These are phyloP conservation scores for Drosophila obscura DNA, from an alignment of 1,140 invertebrate genomes.

Conservation along the genomic window DNA sequence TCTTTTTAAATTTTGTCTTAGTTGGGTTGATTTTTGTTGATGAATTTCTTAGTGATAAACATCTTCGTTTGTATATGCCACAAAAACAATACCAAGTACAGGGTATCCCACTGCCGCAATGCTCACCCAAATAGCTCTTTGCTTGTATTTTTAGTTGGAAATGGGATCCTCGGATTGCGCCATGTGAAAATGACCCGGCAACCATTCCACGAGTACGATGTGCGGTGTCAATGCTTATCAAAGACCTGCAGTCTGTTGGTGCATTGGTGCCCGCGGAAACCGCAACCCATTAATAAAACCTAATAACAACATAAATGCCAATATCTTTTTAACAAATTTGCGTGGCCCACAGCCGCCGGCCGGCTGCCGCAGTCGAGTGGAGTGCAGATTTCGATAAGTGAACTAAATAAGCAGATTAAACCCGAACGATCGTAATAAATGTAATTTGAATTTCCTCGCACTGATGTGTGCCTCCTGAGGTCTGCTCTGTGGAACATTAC, in stretches of 20 bases:
- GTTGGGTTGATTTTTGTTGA: too few species aligned
- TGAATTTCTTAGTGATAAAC: too few species aligned
- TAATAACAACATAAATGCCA: slow-evolving; percentile 78
- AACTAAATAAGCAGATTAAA: slow-evolving; percentile 74
- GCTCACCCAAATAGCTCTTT: not conserved
- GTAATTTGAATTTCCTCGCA: slow-evolving; percentile 71
- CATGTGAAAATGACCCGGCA: slow-evolving; percentile 56
- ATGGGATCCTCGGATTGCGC: slow-evolving; percentile 46
- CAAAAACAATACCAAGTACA: too few species aligned
- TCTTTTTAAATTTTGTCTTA: too few species aligned
- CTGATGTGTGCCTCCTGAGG: slow-evolving; percentile 5
- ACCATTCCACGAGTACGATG: slow-evolving; percentile 16
- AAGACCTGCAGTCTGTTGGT: slow-evolving; percentile 21
- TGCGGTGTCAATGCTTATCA: slow-evolving; percentile 63
- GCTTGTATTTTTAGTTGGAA: slow-evolving; percentile 64
- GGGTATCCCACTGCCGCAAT: too few species aligned
- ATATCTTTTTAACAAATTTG: slow-evolving; percentile 62
- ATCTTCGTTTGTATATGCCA: too few species aligned
- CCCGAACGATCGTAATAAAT: slow-evolving; percentile 67
- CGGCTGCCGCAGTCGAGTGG: too few species aligned
- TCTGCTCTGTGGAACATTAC: slow-evolving; percentile 54
- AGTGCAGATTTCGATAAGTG: slow-evolving; percentile 66
- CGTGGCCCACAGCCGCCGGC: slow-evolving; percentile 16
- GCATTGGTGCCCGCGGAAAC: slow-evolving; percentile 21
- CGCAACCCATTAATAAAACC: slow-evolving; percentile 73